A percentile compares a stretch with the other conserved stretches of the same genome.
Evolutionary conservation across 2,888 invertebrate species (phyloP).

Genomic region (Eupithecia pulchellata): DNA sequence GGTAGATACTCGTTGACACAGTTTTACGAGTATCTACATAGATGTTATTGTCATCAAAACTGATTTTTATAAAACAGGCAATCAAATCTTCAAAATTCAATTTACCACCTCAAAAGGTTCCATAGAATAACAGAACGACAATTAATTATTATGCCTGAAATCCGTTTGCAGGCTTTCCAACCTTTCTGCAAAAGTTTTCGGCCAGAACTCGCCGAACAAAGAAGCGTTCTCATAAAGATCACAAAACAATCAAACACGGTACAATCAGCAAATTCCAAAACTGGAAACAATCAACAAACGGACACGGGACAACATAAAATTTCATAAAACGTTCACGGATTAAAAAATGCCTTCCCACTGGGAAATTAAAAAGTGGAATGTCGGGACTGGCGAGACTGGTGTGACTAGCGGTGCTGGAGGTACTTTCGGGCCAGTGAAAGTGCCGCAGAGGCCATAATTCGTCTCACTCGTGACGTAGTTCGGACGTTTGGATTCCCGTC

Average conservation of each 20-base stretch:
- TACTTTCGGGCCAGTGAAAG: conserved; percentile 62
- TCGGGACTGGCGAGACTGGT: conserved; percentile 34
- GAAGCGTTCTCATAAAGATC: conserved; percentile 45
- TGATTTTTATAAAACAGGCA: conserved; percentile 26
- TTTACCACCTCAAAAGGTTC: conserved; percentile 36
- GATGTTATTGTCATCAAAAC: not conserved
- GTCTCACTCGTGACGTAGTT: conserved; percentile 68
- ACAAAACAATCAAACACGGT: conserved; percentile 50
- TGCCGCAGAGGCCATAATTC: conserved; percentile 81
- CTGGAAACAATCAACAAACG: conserved; percentile 65
- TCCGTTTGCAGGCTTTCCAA: conserved; percentile 39
- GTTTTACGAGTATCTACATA: too few relatives aligned
- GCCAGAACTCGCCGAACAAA: conserved; percentile 39
- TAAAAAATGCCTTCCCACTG: conserved; percentile 76
- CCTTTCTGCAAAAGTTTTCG: conserved; percentile 42
- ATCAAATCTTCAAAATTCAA: conserved; percentile 40
- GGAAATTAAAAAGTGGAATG: conserved; percentile 80
- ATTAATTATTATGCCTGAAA: conserved; percentile 45
- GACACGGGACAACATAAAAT: conserved; percentile 70
- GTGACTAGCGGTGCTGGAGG: conserved; percentile 36
- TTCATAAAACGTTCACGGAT: conserved; percentile 77
- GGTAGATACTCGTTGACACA: too few relatives aligned
- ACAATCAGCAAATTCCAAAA: conserved; percentile 66
- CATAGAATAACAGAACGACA: conserved; percentile 42
- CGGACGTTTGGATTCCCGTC: conserved; percentile 63